Conservation (phyloP, 2,797 vertebrate species). For the Vultur gryphus region DNA sequence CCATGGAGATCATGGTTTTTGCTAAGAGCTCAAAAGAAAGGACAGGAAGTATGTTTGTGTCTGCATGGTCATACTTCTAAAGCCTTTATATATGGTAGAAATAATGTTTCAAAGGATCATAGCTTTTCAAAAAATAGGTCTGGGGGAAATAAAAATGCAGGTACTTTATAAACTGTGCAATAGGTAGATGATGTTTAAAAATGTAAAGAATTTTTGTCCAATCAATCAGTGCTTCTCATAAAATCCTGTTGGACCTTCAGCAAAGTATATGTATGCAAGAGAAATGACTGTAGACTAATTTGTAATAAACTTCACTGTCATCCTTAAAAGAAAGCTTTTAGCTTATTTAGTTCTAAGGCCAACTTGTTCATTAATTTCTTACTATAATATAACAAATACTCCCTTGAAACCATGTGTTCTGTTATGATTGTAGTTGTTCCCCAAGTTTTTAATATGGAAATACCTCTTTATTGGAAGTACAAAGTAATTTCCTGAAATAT, state of each 20-base stretch:
- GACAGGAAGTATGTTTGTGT: accelerated
- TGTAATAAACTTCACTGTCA: not conserved
- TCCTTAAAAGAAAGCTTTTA: not conserved
- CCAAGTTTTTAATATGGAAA: not conserved
- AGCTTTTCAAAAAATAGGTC: not conserved
- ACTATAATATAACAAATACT: not conserved
- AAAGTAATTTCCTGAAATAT: not conserved
- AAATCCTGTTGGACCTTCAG: not conserved
- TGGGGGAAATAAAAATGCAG: not conserved
- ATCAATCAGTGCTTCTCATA: not conserved
- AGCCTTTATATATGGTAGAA: not conserved
- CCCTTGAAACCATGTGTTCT: not conserved
- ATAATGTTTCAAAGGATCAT: not conserved
- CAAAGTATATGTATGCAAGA: not conserved
- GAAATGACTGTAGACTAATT: not conserved
- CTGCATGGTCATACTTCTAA: not conserved
- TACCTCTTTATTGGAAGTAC: not conserved
- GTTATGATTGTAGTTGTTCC: not conserved
- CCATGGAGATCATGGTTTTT: not conserved
- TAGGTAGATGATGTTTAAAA: not conserved
- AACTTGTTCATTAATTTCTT: not conserved
- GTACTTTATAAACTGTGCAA: not conserved
- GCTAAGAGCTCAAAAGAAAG: not conserved
- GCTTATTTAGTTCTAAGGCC: not conserved
- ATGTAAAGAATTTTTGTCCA: not conserved